Percentiles rank a stretch among this genome's conserved stretches.
These are phyloP conservation scores for Saccostrea echinata DNA, from an alignment of 1,140 invertebrate genomes.

Conservation along the genomic window DNA sequence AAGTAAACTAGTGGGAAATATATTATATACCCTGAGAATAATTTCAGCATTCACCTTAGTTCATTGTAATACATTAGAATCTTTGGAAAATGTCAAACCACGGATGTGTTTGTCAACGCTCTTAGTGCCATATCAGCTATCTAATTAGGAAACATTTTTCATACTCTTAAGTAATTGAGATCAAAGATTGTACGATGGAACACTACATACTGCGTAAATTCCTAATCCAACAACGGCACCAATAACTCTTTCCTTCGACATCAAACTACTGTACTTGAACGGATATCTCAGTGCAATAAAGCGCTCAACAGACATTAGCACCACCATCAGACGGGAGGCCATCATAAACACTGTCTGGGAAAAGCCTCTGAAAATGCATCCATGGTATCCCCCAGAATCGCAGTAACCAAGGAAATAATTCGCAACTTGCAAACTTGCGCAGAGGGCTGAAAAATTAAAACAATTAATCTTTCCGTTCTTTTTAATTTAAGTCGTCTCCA, in stretches of 20 bases:
- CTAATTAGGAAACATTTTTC: no score
- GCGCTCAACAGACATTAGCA: neutral
- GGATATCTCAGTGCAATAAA: slow-evolving; percentile 22
- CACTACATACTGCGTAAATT: neutral
- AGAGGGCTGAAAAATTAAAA: slow-evolving; percentile 17
- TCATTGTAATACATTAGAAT: no score
- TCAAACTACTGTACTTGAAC: neutral
- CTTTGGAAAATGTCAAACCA: no score
- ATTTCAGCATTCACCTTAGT: no score
- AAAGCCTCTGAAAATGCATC: neutral
- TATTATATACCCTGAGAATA: no score
- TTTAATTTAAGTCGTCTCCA: no score
- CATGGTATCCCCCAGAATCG: slow-evolving; percentile 3
- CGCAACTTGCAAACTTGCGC: neutral
- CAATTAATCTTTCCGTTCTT: no score
- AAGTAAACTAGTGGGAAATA: no score
- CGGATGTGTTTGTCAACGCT: no score
- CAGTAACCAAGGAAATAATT: slow-evolving; percentile 3
- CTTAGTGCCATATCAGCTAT: no score
- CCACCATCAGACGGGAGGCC: slow-evolving; percentile 7
- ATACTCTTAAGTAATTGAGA: no score
- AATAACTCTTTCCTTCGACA: neutral
- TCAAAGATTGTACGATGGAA: no score
- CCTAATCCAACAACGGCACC: neutral
- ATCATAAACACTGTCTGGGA: slow-evolving; percentile 13